These are phyloP conservation scores for Gnathonemus echidnorhynchus DNA, from an alignment of 2,113 vertebrate species.

Conservation along the genomic window DNA sequence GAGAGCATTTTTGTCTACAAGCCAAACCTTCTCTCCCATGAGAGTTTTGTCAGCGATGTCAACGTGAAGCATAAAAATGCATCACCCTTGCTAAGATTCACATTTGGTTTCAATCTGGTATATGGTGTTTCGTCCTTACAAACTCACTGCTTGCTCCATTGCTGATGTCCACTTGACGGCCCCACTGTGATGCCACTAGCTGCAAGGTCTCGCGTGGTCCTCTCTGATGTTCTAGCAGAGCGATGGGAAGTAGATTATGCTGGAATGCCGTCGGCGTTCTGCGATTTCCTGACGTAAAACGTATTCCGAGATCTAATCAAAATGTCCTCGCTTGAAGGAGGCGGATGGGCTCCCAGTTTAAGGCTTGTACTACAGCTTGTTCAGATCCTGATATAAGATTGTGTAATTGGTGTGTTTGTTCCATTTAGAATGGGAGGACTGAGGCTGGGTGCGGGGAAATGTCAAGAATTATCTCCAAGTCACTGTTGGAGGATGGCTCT, in stretches of 20 bases:
- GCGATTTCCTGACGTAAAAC: neutral
- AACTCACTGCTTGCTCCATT: neutral
- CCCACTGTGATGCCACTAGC: neutral
- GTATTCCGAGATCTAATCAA: neutral
- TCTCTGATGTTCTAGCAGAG: neutral
- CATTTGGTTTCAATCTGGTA: neutral
- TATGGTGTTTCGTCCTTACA: neutral
- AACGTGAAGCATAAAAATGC: neutral
- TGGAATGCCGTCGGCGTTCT: neutral
- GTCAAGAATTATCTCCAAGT: neutral
- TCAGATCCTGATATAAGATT: neutral
- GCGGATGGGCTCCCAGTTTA: neutral
- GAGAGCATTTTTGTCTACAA: neutral
- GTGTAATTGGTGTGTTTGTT: neutral
- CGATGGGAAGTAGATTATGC: neutral
- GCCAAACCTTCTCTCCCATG: neutral
- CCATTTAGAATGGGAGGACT: neutral
- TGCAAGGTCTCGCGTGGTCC: neutral
- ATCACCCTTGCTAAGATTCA: neutral
- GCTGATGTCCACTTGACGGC: neutral
- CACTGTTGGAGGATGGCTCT: neutral
- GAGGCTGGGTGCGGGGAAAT: neutral
- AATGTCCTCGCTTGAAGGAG: neutral
- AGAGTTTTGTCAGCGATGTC: neutral
- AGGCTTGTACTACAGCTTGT: neutral